Evolutionary conservation across 2,797 vertebrate species (phyloP).

Genomic region (Coregonus suidteri): DNA sequence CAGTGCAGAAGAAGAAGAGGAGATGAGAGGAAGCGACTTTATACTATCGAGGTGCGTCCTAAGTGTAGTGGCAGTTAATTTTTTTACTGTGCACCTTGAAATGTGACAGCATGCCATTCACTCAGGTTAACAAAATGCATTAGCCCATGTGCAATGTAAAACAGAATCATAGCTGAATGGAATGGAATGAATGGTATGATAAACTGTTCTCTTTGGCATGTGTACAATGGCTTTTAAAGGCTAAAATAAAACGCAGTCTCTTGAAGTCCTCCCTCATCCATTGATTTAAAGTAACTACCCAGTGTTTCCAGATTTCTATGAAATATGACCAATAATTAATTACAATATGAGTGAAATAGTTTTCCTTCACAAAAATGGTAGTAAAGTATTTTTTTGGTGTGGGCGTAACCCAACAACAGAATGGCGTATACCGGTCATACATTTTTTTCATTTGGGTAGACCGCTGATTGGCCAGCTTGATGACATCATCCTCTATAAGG

Average conservation of each 20-base stretch:
- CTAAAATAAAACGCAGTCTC: neutral
- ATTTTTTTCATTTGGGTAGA: too few relatives aligned
- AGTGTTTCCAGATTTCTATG: too few relatives aligned
- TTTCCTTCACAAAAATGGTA: too few relatives aligned
- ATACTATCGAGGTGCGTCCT: neutral
- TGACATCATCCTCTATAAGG: too few relatives aligned
- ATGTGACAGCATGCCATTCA: neutral
- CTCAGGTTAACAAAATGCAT: neutral
- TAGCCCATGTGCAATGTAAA: neutral
- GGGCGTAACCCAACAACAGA: too few relatives aligned
- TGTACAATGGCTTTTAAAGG: conserved; percentile 44
- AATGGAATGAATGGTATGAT: neutral
- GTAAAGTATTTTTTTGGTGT: too few relatives aligned
- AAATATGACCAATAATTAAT: too few relatives aligned
- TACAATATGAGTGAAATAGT: too few relatives aligned
- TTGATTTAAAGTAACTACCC: too few relatives aligned
- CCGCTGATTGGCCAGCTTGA: too few relatives aligned
- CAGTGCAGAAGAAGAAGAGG: neutral
- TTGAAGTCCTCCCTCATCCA: neutral
- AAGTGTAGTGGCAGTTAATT: neutral
- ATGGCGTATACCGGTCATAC: too few relatives aligned
- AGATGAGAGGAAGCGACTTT: neutral
- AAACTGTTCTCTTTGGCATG: conserved; percentile 42
- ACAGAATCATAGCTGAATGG: neutral
- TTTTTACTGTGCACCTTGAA: neutral